Evolutionary conservation across 2,888 invertebrate species (phyloP).

Genomic region (Drosophila nr. perissopoda): DNA sequence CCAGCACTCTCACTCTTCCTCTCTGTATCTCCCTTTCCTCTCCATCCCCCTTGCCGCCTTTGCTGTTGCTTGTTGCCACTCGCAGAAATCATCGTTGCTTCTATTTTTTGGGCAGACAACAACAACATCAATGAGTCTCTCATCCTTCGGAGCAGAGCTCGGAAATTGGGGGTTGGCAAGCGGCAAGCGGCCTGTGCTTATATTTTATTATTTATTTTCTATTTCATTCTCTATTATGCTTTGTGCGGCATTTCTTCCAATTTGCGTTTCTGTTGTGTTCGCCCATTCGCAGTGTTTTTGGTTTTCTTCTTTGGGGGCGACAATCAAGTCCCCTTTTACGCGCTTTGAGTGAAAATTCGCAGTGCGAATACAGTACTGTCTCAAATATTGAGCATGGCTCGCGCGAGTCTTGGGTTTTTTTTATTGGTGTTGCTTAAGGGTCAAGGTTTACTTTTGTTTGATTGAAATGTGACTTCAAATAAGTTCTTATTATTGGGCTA

Average conservation of each 20-base stretch:
- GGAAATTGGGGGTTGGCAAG: constrained; percentile 59
- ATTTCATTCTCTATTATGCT: constrained; percentile 73
- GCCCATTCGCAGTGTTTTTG: constrained; percentile 51
- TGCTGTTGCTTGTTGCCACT: constrained; percentile 55
- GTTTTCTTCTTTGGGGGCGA: constrained; percentile 17
- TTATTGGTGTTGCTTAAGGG: background rate
- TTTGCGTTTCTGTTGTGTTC: constrained; percentile 65
- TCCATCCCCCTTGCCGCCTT: constrained; percentile 4
- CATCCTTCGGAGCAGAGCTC: constrained; percentile 24
- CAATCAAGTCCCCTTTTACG: constrained; percentile 15
- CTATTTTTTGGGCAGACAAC: constrained; percentile 67
- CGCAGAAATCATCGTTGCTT: constrained; percentile 66
- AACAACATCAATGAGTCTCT: constrained; percentile 25
- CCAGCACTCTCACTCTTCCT: background rate
- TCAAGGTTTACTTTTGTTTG: background rate
- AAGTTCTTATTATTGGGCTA: background rate
- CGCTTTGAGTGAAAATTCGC: constrained; percentile 30
- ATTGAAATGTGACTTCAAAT: background rate
- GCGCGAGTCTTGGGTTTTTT: background rate
- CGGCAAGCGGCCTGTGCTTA: constrained; percentile 52
- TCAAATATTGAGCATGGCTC: constrained; percentile 12
- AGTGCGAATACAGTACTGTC: constrained; percentile 30
- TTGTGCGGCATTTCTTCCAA: constrained; percentile 46
- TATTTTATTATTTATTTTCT: constrained; percentile 77
- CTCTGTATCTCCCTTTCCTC: background rate